Evolutionary conservation across 2,888 invertebrate genomes (phyloP), one percentile per base, ranked within the genome.

Genomic region (Lutraria lutraria): DNA sequence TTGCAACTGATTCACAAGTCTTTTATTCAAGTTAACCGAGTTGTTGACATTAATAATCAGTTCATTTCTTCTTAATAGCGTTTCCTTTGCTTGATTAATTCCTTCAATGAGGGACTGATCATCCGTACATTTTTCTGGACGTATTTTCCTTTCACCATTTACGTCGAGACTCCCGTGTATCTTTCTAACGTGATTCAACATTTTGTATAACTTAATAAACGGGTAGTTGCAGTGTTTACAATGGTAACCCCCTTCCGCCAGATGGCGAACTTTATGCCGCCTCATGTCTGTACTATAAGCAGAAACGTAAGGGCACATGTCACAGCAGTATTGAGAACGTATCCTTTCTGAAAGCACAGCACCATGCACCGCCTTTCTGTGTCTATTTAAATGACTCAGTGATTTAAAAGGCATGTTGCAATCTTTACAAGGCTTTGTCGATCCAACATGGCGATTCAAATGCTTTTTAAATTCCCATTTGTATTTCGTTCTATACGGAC

Each of bases 401-500:
- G 54, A 53, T 29, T 72, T 72, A 29, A 84, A 84, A 31, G 84
- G 84, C 84, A 84, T 84, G 15, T 84, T 84, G 34, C 84, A 84
- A 29, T 76, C 84, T 52, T 43, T 31, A 53, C 84, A 84, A 0
- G 31, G 0, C 19, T 72, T 53, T 25, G 19, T 10, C 0, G 54
- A 8, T 10, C 54, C 21, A 15, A 10, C 34, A n/a, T 84, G 84
- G 0, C 76, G 68, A 29, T 54, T 29, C 10, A 54, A 6, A 54
- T 84, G 84, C 21, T 29, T n/a, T 54, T 19, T 43, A 8, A 84
- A 54, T 31, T 76, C 76, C 0, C 21, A 13, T 84, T 29, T 84
- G 19, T 76, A 54, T 29, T 0, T 25, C 6, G 84, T 84, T 29
- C 52, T n/a, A 54, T 25, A 84, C 2, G 84, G 84, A 54, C 84